Evolutionary conservation across 2,797 vertebrate species (phyloP).

Genomic region (Enteromius fasciolatus): DNA sequence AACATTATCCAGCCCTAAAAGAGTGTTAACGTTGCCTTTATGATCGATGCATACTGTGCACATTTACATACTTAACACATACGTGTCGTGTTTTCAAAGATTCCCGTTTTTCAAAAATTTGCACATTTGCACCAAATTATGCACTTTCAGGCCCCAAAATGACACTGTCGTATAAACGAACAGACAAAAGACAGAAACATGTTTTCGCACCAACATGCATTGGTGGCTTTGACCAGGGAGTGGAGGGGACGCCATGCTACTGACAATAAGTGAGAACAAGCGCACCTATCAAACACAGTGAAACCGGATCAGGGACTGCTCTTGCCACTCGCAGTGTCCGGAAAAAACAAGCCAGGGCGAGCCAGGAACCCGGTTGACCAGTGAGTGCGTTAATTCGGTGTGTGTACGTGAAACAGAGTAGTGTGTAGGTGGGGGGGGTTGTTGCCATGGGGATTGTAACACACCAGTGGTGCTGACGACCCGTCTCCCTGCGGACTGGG

Average conservation of each 20-base stretch:
- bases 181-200: background rate
- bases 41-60: no score
- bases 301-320: conserved; percentile 78
- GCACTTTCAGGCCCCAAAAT: no score
- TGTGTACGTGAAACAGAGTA: conserved; percentile 23
- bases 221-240: conserved; percentile 52
- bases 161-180: no score
- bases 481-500: conserved; percentile 76
- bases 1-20: background rate
- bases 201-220: background rate
- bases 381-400: conserved; percentile 33
- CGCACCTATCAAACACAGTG: conserved; percentile 74
- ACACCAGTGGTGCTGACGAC: conserved; percentile 83
- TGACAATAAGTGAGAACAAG: conserved; percentile 61
- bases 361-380: conserved; percentile 62
- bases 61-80: no score
- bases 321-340: conserved; percentile 71
- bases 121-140: no score
- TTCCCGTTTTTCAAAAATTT: no score
- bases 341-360: conserved; percentile 74
- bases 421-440: conserved; percentile 58
- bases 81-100: no score
- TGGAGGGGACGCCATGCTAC: conserved; percentile 60
- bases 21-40: background rate
- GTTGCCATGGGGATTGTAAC: conserved; percentile 86